Evolutionary conservation across 2,888 invertebrate species (phyloP).

Genomic region (Didymodactylos carnosus): DNA sequence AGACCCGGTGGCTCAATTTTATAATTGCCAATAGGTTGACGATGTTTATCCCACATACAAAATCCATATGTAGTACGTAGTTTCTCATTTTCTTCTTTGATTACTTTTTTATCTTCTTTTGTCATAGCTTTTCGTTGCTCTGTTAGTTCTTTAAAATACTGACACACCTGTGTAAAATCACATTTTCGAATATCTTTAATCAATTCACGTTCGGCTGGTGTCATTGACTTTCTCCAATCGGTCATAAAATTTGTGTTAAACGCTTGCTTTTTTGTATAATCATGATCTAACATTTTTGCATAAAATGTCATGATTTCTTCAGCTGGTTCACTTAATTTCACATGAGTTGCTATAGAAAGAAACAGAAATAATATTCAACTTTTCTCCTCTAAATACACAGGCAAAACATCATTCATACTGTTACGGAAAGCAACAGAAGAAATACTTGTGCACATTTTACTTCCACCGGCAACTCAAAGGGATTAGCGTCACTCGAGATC

Average conservation of each 20-base stretch:
- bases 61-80: constrained; percentile 74
- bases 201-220: constrained; percentile 54
- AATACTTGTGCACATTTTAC: too few relatives aligned
- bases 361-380: background rate
- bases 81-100: constrained; percentile 72
- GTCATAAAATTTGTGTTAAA: constrained; percentile 93
- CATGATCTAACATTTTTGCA: constrained; percentile 90
- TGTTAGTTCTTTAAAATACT: constrained; percentile 43
- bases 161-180: constrained; percentile 72
- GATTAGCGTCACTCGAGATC: too few relatives aligned
- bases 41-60: constrained; percentile 84
- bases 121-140: constrained; percentile 68
- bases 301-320: constrained; percentile 96
- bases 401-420: background rate
- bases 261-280: constrained; percentile 77
- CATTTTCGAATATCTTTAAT: constrained; percentile 80
- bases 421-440: background rate
- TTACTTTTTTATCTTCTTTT: constrained; percentile 72
- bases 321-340: constrained; percentile 56
- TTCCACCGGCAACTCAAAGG: too few relatives aligned
- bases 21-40: constrained; percentile 95
- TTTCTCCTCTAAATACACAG: background rate
- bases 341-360: constrained; percentile 18
- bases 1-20: constrained; percentile 87
- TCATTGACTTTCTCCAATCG: constrained; percentile 89